Percentiles rank a stretch among this genome's conserved stretches.
These are phyloP conservation scores for Coilia nasus DNA, from an alignment of 2,797 vertebrate species.

Conservation along the genomic window DNA sequence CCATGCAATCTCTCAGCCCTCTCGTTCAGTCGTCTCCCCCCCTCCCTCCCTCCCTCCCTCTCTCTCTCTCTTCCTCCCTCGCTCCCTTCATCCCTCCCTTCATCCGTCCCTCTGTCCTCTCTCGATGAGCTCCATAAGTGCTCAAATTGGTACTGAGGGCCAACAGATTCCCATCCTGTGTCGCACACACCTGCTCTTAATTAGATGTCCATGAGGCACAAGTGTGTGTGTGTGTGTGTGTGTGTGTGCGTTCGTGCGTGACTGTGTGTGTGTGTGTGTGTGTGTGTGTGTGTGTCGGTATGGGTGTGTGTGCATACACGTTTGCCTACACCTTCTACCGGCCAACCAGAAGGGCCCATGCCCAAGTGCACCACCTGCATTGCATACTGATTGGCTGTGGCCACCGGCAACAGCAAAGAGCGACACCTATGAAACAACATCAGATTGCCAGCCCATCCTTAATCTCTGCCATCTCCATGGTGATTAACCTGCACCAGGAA, in stretches of 20 bases:
- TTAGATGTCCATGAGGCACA: constrained; percentile 43
- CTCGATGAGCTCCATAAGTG: constrained; percentile 39
- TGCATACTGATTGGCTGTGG: constrained; percentile 16
- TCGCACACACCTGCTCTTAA: constrained; percentile 51
- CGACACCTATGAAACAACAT: background rate
- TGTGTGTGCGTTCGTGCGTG: background rate
- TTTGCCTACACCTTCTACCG: background rate
- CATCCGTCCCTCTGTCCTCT: background rate
- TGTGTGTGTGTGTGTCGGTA: background rate
- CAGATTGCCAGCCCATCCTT: background rate
- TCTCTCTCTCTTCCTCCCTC: background rate
- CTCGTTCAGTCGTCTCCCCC: background rate
- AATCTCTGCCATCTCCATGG: background rate
- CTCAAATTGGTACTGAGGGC: constrained; percentile 40
- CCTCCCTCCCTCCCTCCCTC: background rate
- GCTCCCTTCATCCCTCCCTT: background rate
- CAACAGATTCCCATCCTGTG: constrained; percentile 17
- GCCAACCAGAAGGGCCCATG: background rate
- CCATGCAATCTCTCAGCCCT: too few relatives aligned
- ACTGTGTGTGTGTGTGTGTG: constrained; percentile 4
- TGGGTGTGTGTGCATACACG: background rate
- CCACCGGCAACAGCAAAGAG: background rate
- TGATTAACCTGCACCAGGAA: background rate
- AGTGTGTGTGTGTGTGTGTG: background rate
- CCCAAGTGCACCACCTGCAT: background rate